These are phyloP conservation scores for Phocoena sinus DNA, from an alignment of 2,113 vertebrate genomes.

Conservation along the genomic window DNA sequence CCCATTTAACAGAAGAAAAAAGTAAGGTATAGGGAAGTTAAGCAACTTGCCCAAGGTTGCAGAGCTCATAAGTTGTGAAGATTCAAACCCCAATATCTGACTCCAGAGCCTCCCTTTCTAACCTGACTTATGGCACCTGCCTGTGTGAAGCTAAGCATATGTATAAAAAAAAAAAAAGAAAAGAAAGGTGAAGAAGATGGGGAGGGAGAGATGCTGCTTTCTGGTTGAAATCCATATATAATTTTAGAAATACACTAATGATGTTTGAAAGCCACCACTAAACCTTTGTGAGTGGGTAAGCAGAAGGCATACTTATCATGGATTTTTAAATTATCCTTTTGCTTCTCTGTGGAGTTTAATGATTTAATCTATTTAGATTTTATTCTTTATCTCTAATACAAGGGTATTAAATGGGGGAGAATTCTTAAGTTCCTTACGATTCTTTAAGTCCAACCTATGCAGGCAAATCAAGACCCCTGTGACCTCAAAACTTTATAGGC, in stretches of 20 bases:
- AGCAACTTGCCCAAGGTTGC: neutral
- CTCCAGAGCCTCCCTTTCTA: neutral
- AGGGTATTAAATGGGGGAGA: neutral
- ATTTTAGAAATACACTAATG: neutral
- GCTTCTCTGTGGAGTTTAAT: neutral
- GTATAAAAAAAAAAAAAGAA: neutral
- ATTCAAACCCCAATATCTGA: neutral
- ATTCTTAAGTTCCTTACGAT: neutral
- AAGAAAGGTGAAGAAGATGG: neutral
- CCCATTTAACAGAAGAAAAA: neutral
- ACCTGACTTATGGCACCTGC: neutral
- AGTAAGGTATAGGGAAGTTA: neutral
- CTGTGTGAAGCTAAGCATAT: neutral
- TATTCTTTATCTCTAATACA: neutral
- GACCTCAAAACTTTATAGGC: neutral
- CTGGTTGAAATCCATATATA: neutral
- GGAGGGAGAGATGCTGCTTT: neutral
- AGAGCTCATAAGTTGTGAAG: neutral
- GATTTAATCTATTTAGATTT: neutral
- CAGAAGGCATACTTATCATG: neutral
- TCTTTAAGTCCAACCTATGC: neutral
- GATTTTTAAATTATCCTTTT: neutral
- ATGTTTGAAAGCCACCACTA: neutral
- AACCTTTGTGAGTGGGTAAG: neutral
- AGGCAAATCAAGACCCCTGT: neutral